Percentiles rank a stretch among this genome's conserved stretches.
These are phyloP conservation scores for Propithecus deckenii DNA, from an alignment of 2,797 vertebrate genomes.

Conservation along the genomic window DNA sequence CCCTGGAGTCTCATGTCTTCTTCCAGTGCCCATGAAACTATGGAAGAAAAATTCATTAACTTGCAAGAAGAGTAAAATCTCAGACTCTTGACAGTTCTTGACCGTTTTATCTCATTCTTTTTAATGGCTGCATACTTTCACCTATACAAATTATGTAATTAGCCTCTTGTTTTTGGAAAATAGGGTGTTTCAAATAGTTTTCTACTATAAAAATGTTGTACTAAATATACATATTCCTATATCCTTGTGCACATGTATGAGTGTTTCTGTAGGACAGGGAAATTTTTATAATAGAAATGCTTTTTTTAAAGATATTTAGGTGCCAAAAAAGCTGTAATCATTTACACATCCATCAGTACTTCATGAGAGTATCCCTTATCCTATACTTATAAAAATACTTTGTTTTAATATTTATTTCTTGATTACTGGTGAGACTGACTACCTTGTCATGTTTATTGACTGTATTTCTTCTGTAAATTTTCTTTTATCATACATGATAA, in stretches of 20 bases:
- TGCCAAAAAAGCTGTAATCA: neutral
- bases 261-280: neutral
- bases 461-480: neutral
- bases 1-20: neutral
- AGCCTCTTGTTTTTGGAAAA: neutral
- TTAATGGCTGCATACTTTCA: neutral
- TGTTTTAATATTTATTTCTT: conserved; percentile 24
- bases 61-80: neutral
- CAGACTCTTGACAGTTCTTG: neutral
- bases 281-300: neutral
- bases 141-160: neutral
- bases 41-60: neutral
- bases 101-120: neutral
- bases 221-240: neutral
- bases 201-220: neutral
- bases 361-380: neutral
- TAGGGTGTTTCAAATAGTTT: neutral
- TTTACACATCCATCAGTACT: neutral
- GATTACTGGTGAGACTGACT: neutral
- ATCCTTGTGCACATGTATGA: neutral
- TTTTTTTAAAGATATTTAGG: neutral
- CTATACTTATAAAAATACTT: neutral
- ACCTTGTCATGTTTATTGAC: neutral
- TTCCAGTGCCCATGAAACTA: neutral
- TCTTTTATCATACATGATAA: neutral